These are phyloP conservation scores for Natator depressus DNA, from an alignment of 2,113 vertebrate genomes.

Conservation along the genomic window DNA sequence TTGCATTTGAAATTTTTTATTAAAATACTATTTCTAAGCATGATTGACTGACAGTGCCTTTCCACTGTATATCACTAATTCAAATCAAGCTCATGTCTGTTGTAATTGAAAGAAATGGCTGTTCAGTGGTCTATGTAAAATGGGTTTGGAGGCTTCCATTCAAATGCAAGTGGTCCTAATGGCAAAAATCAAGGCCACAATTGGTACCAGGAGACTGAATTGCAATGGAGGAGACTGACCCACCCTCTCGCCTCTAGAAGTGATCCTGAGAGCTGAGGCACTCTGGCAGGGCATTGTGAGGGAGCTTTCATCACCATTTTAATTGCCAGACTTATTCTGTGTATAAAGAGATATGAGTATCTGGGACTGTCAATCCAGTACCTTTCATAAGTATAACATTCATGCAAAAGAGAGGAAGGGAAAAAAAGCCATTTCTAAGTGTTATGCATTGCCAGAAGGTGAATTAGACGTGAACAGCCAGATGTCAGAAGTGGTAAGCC, in stretches of 20 bases:
- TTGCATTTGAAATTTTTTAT: not conserved
- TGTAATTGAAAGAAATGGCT: constrained; percentile 21
- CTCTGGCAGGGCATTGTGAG: not conserved
- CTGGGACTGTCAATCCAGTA: not conserved
- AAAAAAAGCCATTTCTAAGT: rapidly evolving
- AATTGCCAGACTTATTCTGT: rapidly evolving
- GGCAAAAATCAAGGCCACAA: not conserved
- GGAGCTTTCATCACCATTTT: not conserved
- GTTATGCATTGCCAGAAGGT: not conserved
- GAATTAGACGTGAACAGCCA: not conserved
- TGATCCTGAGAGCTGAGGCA: not conserved
- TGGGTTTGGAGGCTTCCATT: not conserved
- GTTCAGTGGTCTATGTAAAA: constrained; percentile 10
- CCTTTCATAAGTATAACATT: rapidly evolving
- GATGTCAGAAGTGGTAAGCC: not conserved
- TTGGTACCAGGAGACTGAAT: not conserved
- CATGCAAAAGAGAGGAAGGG: not conserved
- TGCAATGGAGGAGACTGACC: not conserved
- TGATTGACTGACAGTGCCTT: constrained; percentile 32
- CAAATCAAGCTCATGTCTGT: constrained; percentile 41
- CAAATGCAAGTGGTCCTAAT: not conserved
- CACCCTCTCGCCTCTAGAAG: not conserved
- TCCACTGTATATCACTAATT: constrained; percentile 54
- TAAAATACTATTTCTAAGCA: constrained; percentile 37
- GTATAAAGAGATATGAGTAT: not conserved